Evolutionary conservation across 2,797 vertebrate species (phyloP), one percentile per base, ranked within the genome.

Genomic region (Mus minutoides): DNA sequence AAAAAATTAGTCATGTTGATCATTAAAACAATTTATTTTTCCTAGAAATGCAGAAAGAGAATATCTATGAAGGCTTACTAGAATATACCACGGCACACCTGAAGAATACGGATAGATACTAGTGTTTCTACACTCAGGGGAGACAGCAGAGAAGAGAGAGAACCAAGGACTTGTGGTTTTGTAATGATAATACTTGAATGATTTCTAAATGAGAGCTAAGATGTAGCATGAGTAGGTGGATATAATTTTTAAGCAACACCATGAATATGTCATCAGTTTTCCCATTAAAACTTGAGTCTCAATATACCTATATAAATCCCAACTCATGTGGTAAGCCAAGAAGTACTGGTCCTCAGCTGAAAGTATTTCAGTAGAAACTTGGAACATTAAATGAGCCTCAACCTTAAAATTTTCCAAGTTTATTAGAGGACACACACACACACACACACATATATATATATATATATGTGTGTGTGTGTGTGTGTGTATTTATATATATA

Each of bases 1-100:
- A 88, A 56, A 73, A 21, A 56, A 22, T 31, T 58, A 67, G 19
- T 56, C 54, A 92, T 58, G 12, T 29, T 88, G 34, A 93, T 40
- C 8, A 88, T 21, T 46, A 96, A 94, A 88, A 19, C 8, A 89
- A 88, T 90, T 78, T 67, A 49, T 86, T 97, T 40, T 79, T 56
- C 26, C 22, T 93, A 31, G 37, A 85, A 95, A 94, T 37, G 94
- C 5, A 93, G 22, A 71, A 37, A 31, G n/a, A 96, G 13, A 49
- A 86, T 96, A 92, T 96, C 94, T 96, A 90, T 91, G 22, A 90
- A 91, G 9, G 13, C 64, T 92, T 92, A 96, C 77, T n/a, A 86
- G n/a, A 37, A 12, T 73, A 94, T 78, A 94, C 62, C 24, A 92
- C 56, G 6, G 16, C 4, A 96, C 19, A 95, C 40, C 17, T 90